Base-by-base conservation (phyloP, 2,888 invertebrate species). In the Drosophila barbarae region DNA sequence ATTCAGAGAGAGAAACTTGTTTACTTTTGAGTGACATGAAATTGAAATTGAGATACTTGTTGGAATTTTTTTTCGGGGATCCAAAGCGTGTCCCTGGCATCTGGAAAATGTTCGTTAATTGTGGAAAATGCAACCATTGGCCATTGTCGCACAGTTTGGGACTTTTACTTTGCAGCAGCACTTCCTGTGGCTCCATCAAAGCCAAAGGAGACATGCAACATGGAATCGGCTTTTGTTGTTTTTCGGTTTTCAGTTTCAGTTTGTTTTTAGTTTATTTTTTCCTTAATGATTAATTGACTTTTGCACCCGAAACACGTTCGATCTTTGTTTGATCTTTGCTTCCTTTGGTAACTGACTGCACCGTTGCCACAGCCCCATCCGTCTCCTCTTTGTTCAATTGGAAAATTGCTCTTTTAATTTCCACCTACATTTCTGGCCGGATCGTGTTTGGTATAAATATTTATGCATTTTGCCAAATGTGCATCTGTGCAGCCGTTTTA, bases 261-360 rank as follows among this genome's bases (percentile, higher is more conserved):
- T 57, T 26, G 75, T 76, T 83, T 83, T 21, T 21, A 3, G 18
- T 18, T 18, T 18, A 18, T 18, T 21, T 21, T 21, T 21, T 71
- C 71, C 77, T 76, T 80, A 83, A 80, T 80, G 83, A 80, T 80
- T 80, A 80, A 80, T 80, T 80, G 79, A 80, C 79, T 80, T 79
- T 79, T 83, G 83, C 79, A 74, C 81, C 60, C 70, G 50, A 80
- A 79, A 79, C 78, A 79, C 75, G 79, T 79, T 79, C 77, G 79
- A 79, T 79, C 74, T 75, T 64, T 70, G 68, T 74, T 73, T 76
- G 73, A 77, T 71, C 71, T 67, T 26, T 47, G 47, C 46, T 44
- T 64, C 52, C 49, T 63, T 35, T 32, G 60, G 35, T 26, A 28
- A 35, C 47, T 41, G 30, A 15, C 57, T 38, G n/a, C 36, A 6